Evolutionary conservation across 2,113 vertebrate species (phyloP), one percentile per base, ranked within the genome.

Genomic region (Lasiurus cinereus): DNA sequence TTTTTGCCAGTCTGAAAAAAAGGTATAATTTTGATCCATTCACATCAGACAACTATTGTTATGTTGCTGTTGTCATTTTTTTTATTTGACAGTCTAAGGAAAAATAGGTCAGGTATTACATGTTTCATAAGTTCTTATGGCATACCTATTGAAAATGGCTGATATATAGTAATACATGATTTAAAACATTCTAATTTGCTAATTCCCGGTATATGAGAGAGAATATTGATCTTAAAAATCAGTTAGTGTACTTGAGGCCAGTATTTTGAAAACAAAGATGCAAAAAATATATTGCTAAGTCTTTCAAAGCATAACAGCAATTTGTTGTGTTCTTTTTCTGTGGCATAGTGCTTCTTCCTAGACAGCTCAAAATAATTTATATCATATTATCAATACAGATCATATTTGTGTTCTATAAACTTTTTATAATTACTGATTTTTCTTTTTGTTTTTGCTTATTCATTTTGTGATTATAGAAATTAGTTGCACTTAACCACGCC

Each of bases 171-270:
- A 56, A 72, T 22, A 74, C 10, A 31, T 31, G 85, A 69, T 80
- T 96, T 72, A 69, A 93, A n/a, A 48, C 27, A 79, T 22, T 1
- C 4, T n/a, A 89, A 50, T 82, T 84, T 92, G 31, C 46, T 79
- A 73, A 88, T 94, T 88, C n/a, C 7, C 48, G 36, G 27, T 52
- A 50, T 52, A 48, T 88, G 19, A 94, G n/a, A 88, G 77, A 72
- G 19, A 85, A 80, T 67, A 29, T 29, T 92, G n/a, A 82, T 91
- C 16, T 85, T 89, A 91, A 88, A 94, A 86, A 93, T 62, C 59
- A 62, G 24, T 62, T 62, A 62, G 59, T 27, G 59, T 62, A 62
- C 3, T 8, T 27, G 22, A 62, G 59, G 59, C 59, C 24, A 62
- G 59, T 62, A 62, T 62, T 27, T 10, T 62, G 22, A 62, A 62